Base-by-base conservation (phyloP, 2,113 vertebrate genomes). In the Motacilla tschutschensis region DNA sequence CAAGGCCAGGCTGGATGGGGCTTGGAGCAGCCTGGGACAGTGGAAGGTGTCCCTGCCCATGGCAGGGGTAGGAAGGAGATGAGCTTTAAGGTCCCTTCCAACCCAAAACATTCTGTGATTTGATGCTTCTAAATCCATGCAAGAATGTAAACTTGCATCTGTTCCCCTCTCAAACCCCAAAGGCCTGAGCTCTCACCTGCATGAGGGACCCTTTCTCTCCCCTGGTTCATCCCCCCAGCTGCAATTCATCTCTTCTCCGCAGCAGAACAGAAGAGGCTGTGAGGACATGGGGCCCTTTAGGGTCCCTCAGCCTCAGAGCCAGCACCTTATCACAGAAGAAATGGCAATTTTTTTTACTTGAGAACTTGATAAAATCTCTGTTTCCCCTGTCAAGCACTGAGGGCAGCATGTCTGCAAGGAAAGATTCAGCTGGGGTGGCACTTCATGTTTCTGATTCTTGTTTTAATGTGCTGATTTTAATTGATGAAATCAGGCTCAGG, bases 1-100 rank as follows among this genome's bases (percentile, higher is more conserved):
- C 50, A 22, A 70, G 43, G 11, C 35, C 64, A 31, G 57, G 17
- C 0, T 62, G 64, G 35, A 17, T 0, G 0, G 36, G 3, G 8
- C 21, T 55, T 19, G 43, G 65, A 63, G 31, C 36, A 31, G 0
- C 12, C 26, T 57, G 21, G 48, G 31, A 2, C 0, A 2, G n/a
- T 22, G 36, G 36, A 0, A 55, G 17, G 14, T 50, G 41, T 48
- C 31, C 41, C 35, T 63, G 48, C 9, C 12, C 17, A 19, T 26
- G 28, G 31, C 25, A 55, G 35, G 29, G 14, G 5, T 21, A 4
- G 43, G 41, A 17, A 22, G 1, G 8, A 14, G 31, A n/a, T 44
- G 22, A 4, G 9, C 11, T 50, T 78, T 64, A n/a, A 38, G 22
- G 5, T 50, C 7, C 2, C 10, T 64, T 29, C 43, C 43, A 44